Evolutionary conservation across 1,140 invertebrate genomes (phyloP), one percentile per base, ranked within the genome.

Genomic region (Trichoplusia ni): DNA sequence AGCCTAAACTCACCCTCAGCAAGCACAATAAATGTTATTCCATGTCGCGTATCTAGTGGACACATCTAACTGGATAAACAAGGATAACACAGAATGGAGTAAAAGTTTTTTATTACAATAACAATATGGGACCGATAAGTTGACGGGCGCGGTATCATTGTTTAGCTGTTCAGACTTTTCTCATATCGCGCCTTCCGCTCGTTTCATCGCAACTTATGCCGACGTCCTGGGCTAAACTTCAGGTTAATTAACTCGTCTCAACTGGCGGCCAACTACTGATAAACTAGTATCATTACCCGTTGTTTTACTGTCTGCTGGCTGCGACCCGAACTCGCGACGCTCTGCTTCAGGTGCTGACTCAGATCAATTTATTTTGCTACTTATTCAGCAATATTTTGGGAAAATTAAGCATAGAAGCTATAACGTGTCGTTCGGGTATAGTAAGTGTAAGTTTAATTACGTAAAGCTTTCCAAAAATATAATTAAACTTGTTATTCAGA

Each of bases 211-310:
- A 72, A 73, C 69, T 74, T 74, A 60, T 67, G 64, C 65, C 42
- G 37, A 40, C 11, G 64, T 56, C 44, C 38, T 35, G 62, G 27
- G 42, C 23, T 56, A 67, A 75, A 77, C 69, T 77, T 75, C 64
- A 71, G 46, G 67, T 75, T 80, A 80, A 80, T 77, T 73, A 80
- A 80, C 72, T 72, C 71, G 38, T 67, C 59, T 46, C 61, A 53
- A 53, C 64, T 18, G 38, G 38, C 47, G 46, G 11, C 23, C 18
- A 65, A 63, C 63, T 53, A 61, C 64, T 70, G 64, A 56, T 71
- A 63, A 67, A 76, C 70, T 76, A 66, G 58, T 49, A 47, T 72
- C 70, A 67, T 65, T 66, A 62, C 67, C 58, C 27, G 49, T 25
- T 38, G 18, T 40, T 64, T 63, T 44, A 54, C 40, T 63, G 25